Evolutionary conservation across 2,797 vertebrate species (phyloP).

Genomic region (Darevskia mixta): DNA sequence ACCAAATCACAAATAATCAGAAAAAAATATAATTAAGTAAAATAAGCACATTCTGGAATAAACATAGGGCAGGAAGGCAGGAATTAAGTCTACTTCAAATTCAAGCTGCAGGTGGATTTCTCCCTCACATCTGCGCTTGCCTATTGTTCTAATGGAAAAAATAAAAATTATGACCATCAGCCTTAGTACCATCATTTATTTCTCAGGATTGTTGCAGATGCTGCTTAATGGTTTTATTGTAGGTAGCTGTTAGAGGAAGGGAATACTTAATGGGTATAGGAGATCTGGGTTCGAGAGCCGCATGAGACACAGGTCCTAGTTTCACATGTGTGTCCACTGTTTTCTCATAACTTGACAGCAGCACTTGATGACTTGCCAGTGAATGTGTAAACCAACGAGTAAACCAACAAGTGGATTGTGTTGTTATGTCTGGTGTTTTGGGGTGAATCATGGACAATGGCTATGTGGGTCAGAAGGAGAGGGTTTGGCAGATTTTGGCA

Average conservation of each 20-base stretch:
- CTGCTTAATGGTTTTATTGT: not conserved
- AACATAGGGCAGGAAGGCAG: conserved; percentile 36
- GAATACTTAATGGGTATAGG: not conserved
- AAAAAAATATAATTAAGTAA: conserved; percentile 73
- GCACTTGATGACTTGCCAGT: not conserved
- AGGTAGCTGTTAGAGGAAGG: not conserved
- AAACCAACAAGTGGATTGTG: too few species aligned
- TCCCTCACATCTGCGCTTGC: not conserved
- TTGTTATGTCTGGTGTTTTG: not conserved
- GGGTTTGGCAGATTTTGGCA: not conserved
- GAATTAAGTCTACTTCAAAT: conserved; percentile 28
- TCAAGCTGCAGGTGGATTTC: not conserved
- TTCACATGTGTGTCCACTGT: not conserved
- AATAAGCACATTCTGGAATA: conserved; percentile 63
- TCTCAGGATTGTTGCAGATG: not conserved
- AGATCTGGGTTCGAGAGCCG: too few species aligned
- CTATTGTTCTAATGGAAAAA: conserved; percentile 11
- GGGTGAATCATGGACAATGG: not conserved
- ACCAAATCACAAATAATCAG: conserved; percentile 76
- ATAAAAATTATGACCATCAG: conserved; percentile 4
- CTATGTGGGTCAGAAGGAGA: not conserved
- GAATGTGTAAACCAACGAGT: not conserved
- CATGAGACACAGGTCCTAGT: not conserved
- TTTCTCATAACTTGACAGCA: not conserved
- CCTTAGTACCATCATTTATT: not conserved